phyloP scores from a whole-genome alignment of 2,888 invertebrate species.

The Oasisia sp. region DNA sequence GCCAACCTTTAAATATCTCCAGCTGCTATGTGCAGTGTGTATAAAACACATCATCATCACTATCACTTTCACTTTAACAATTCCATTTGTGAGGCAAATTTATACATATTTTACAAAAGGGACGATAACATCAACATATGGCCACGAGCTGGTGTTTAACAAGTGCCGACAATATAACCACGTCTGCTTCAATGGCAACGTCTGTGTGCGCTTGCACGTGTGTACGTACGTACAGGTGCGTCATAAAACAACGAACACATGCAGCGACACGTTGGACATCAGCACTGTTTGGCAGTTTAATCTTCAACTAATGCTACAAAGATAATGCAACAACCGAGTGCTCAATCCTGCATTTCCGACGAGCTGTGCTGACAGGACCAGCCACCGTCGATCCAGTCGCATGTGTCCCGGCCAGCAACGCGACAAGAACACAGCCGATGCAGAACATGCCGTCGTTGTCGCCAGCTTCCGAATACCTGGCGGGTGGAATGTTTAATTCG shows the following conservation, averaged over 20 bases:
- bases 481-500: background rate
- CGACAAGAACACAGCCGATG: background rate
- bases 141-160: conserved; percentile 17
- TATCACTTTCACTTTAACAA: conserved; percentile 17
- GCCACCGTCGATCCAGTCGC: background rate
- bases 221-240: background rate
- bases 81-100: background rate
- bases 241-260: background rate
- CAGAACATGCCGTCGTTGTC: background rate
- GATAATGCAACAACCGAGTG: background rate
- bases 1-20: background rate
- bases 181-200: background rate
- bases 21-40: conserved; percentile 17
- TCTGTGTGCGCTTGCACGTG: background rate
- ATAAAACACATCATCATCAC: conserved; percentile 17
- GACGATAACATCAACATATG: conserved; percentile 13
- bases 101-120: conserved; percentile 17
- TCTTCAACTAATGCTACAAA: conserved; percentile 17
- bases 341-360: background rate
- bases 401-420: background rate
- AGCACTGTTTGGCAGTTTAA: conserved; percentile 17
- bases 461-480: background rate
- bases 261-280: conserved; percentile 4
- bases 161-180: background rate
- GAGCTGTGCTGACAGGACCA: background rate